phyloP scores from a whole-genome alignment of 2,797 vertebrate species.

The Micropoecilia bifurca region DNA sequence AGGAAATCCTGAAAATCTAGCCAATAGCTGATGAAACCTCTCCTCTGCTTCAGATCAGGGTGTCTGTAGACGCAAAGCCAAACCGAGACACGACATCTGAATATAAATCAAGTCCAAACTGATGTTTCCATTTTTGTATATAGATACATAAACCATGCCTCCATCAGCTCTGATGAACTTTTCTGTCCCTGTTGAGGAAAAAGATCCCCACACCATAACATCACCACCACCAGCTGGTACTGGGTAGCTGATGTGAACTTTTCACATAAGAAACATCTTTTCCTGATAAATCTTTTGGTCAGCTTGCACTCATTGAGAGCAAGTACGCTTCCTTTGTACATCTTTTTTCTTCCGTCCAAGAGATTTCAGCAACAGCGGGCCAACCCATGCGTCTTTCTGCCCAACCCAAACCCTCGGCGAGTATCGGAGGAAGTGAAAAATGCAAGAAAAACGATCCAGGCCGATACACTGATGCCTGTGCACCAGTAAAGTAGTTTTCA shows the following conservation, averaged over 20 bases:
- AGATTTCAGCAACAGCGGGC: background rate
- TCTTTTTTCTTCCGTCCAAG: background rate
- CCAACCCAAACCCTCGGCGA: background rate
- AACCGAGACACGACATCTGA: background rate
- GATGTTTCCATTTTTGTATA: background rate
- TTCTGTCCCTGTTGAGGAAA: background rate
- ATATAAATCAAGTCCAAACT: background rate
- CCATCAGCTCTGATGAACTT: background rate
- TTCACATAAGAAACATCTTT: background rate
- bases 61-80: background rate
- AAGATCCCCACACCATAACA: background rate
- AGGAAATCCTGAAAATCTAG: slow-evolving; percentile 57
- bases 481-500: background rate
- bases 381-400: background rate
- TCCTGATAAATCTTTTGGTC: background rate
- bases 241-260: background rate
- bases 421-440: background rate
- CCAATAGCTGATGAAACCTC: slow-evolving; percentile 44
- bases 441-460: background rate
- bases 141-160: background rate
- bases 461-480: background rate
- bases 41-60: slow-evolving; percentile 34
- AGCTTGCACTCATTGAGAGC: background rate
- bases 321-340: background rate
- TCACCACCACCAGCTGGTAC: background rate